phyloP scores from a whole-genome alignment of 1,140 invertebrate species.

The Drosophila azteca region DNA sequence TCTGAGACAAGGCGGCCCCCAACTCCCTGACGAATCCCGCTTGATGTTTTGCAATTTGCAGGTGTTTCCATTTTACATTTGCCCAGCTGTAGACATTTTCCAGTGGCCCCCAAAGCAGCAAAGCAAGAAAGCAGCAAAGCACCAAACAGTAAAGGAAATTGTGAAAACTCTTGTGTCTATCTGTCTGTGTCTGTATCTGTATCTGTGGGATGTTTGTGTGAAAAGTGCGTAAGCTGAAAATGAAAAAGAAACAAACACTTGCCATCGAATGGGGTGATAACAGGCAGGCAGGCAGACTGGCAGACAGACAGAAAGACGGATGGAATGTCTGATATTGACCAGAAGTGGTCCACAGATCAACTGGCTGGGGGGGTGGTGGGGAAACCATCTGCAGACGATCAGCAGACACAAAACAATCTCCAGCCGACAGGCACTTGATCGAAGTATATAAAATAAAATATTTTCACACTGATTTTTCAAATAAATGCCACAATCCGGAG shows the following conservation, averaged over 20 bases:
- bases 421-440: conserved; percentile 47
- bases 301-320: conserved; percentile 12
- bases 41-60: conserved; percentile 79
- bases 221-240: conserved; percentile 70
- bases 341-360: conserved; percentile 40
- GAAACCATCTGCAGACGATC: conserved; percentile 12
- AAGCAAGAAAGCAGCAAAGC: too few relatives aligned
- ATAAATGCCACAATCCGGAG: conserved; percentile 38
- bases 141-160: conserved; percentile 3
- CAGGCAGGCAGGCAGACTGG: conserved; percentile 18
- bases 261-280: conserved; percentile 66
- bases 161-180: conserved; percentile 8
- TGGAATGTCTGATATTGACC: conserved; percentile 64
- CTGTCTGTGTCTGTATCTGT: neutral
- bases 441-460: conserved; percentile 80
- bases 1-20: conserved; percentile 13
- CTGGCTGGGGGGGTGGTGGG: too few relatives aligned
- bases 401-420: conserved; percentile 1
- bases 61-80: conserved; percentile 64
- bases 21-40: conserved; percentile 57
- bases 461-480: conserved; percentile 70
- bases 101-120: neutral
- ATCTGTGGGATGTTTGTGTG: conserved; percentile 50
- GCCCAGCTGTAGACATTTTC: conserved; percentile 67
- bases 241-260: conserved; percentile 70